A percentile compares a stretch with the other conserved stretches of the same genome.
phyloP scores from a whole-genome alignment of 1,140 invertebrate species.

The Gryon sp. region DNA sequence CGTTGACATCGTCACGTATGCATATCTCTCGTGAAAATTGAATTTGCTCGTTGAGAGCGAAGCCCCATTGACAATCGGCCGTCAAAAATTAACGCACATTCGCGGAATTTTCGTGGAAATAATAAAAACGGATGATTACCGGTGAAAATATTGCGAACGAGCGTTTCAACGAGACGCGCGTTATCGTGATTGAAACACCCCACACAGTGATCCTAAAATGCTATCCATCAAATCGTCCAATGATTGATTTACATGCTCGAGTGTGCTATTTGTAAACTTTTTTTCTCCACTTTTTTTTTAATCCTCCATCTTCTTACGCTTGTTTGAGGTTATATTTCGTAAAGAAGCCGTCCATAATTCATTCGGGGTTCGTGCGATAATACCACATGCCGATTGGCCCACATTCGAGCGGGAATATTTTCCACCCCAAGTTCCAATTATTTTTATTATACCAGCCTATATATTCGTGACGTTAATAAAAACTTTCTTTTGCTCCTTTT shows the following conservation, averaged over 20 bases:
- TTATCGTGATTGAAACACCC: slow-evolving; percentile 40
- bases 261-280: slow-evolving; percentile 33
- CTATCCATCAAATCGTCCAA: slow-evolving; percentile 31
- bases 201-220: slow-evolving; percentile 27
- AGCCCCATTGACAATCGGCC: background rate
- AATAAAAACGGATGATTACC: slow-evolving; percentile 20
- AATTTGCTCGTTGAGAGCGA: no score
- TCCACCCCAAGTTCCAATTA: slow-evolving; percentile 11
- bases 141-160: slow-evolving; percentile 20
- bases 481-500: background rate
- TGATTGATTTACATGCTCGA: slow-evolving; percentile 44
- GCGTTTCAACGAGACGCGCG: slow-evolving; percentile 27
- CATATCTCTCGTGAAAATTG: no score
- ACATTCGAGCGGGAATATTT: background rate
- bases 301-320: slow-evolving; percentile 7
- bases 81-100: slow-evolving; percentile 9
- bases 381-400: slow-evolving; percentile 7
- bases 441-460: slow-evolving; percentile 16
- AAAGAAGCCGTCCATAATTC: slow-evolving; percentile 24
- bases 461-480: background rate
- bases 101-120: slow-evolving; percentile 1
- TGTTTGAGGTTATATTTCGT: slow-evolving; percentile 30
- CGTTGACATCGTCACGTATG: no score
- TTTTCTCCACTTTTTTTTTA: no score
- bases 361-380: slow-evolving; percentile 4